Base-by-base conservation (phyloP, 2,888 invertebrate genomes). In the Drosophila atroscutellata region DNA sequence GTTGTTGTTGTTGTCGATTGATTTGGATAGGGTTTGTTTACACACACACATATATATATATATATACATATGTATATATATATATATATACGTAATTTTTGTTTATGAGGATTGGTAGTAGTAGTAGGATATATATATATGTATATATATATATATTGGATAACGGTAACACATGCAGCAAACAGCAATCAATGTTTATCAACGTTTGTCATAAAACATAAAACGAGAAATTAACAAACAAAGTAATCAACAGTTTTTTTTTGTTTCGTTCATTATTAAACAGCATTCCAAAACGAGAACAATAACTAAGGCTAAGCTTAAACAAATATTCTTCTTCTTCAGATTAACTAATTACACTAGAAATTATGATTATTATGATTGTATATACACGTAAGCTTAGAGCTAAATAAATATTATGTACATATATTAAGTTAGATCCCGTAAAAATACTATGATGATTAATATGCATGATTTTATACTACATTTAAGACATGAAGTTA, bases 161-260 rank as follows among this genome's bases (percentile, higher is more conserved):
- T 50, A 80, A 72, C 77, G 79, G 63, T 61, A 69, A 73, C 78
- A 76, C 75, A 76, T 75, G 74, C 76, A 83, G 74, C 80, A 82
- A 73, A 79, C 80, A 80, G 83, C 85, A 87, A 77, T 72, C 89
- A 77, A 86, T 62, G 49, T 58, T 60, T 62, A 58, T 63, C 70
- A 75, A 58, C 72, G 80, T 69, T 72, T 76, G 71, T 77, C 64
- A 75, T 74, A 72, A 72, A 80, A 83, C 76, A 83, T 72, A 83
- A 82, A 80, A 80, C 74, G 77, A 83, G 81, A 83, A 68, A 67
- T 72, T 51, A 65, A 68, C 61, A 77, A 80, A 72, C 56, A 67
- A 82, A 84, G 55, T 85, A 83, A 73, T 71, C 61, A 87, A 78
- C 69, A 57, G 30, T 57, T 13, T 13, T 45, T 30, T 47, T 54